Base-by-base conservation (phyloP, 2,797 vertebrate genomes). In the Pantherophis vulpinus region DNA sequence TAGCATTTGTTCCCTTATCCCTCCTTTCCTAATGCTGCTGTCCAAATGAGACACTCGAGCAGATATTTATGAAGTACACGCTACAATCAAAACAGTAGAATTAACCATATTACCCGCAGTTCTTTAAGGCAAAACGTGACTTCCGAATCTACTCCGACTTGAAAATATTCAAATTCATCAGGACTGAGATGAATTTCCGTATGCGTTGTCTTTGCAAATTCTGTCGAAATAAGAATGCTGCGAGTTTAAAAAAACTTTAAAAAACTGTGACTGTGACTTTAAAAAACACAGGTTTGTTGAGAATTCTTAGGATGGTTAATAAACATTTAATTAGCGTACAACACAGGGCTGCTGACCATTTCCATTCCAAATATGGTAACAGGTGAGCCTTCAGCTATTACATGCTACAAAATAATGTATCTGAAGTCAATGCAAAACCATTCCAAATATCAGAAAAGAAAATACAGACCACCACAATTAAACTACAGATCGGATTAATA, bases 111-210 rank as follows among this genome's bases (percentile, higher is more conserved):
- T 98, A 99, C 99, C 98, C 98, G 98, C 90, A 99, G 3, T 97
- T 99, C 99, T 97, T 99, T 99, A 92, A 99, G 98, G 97, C 98
- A 99, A 98, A 99, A 99, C 0, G 99, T 99, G 97, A 99, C 97
- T 95, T 99, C 98, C 8, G 98, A 98, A 94, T 99, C 97, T 79
- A 98, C 95, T 96, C 98, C 98, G 18, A 98, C 97, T 97, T 99
- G 98, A 96, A 99, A 98, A 97, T 98, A 97, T 96, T 99, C 98
- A 97, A 99, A 99, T 97, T 99, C 99, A 10, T 98, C 98, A 12
- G 98, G 98, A 94, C 97, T 98, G 94, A 99, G 97, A 88, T 98
- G 98, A 97, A 99, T 98, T 97, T 99, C 98, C 2, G 99, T 99
- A 94, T 97, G 95, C 98, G 98, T 98, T 87, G 92, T 96, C 96